Base-by-base conservation (phyloP, 1,140 invertebrate genomes). In the Phortica variegata region DNA sequence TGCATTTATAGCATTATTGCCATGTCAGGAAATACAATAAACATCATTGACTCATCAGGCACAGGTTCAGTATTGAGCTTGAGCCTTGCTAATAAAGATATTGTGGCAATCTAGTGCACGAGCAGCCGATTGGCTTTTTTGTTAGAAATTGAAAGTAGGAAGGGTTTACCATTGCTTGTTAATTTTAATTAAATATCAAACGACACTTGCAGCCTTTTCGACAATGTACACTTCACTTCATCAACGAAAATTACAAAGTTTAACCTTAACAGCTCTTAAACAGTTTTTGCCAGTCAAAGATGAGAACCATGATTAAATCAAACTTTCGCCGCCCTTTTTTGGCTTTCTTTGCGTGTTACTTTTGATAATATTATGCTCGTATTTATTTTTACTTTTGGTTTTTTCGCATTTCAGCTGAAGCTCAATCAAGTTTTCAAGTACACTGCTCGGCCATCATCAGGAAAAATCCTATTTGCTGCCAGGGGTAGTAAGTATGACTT, bases 171-270 rank as follows among this genome's bases (percentile, higher is more conserved):
- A 29, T 29, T 6, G 26, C 12, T 12, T 12, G 12, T 12, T 36
- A 46, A 53, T 42, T 36, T 54, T 59, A 50, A 60, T 60, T 23
- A 51, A 57, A 60, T 60, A 58, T 60, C 49, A 56, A 56, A 56
- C 43, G 46, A 58, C 34, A 33, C 23, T 40, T 53, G n/a, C 34
- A 36, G 34, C 13, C 44, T 21, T 34, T 31, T 17, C 26, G 12
- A 10, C 42, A 3, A 16, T 12, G 29, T 36, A 13, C 33, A 53
- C 43, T 43, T 19, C 32, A 43, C n/a, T n/a, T n/a, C n/a, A n/a
- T n/a, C n/a, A n/a, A n/a, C n/a, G n/a, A n/a, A n/a, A n/a, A n/a
- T n/a, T n/a, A n/a, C n/a, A n/a, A n/a, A n/a, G n/a, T n/a, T n/a
- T n/a, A n/a, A n/a, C n/a, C n/a, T n/a, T n/a, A n/a, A n/a, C n/a